These are phyloP conservation scores for Lasiurus cinereus DNA, from an alignment of 2,113 vertebrate species.

Conservation along the genomic window DNA sequence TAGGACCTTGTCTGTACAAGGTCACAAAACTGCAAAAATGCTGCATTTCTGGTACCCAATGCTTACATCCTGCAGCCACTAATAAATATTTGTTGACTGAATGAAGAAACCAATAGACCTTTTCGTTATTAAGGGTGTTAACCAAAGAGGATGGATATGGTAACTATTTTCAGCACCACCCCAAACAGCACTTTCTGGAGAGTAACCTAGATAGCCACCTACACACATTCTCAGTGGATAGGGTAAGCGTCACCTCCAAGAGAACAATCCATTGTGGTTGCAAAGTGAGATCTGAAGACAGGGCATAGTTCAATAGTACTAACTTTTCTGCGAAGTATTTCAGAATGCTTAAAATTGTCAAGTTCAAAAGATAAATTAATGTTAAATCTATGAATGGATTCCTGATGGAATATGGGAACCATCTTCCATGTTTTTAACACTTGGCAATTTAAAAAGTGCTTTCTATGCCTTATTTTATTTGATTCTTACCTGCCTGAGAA, in stretches of 20 bases:
- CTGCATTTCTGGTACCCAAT: background rate
- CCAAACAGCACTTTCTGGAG: conserved; percentile 6
- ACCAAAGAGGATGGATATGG: conserved; percentile 15
- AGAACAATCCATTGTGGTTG: background rate
- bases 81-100: conserved; percentile 32
- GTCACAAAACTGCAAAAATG: background rate
- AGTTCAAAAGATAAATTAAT: background rate
- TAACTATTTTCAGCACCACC: conserved; percentile 52
- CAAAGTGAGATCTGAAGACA: background rate
- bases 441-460: background rate
- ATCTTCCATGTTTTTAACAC: background rate
- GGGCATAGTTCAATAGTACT: background rate
- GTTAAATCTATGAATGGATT: background rate
- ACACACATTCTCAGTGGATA: conserved; percentile 52
- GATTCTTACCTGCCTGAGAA: background rate
- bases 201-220: background rate
- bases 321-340: background rate
- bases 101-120: conserved; percentile 53
- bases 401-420: background rate
- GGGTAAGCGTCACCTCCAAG: background rate
- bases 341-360: background rate
- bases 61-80: background rate
- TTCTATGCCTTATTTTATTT: background rate
- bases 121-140: conserved; percentile 40
- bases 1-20: background rate